These are phyloP conservation scores for Agriopis leucophaearia DNA, from an alignment of 2,888 invertebrate species.

Conservation along the genomic window DNA sequence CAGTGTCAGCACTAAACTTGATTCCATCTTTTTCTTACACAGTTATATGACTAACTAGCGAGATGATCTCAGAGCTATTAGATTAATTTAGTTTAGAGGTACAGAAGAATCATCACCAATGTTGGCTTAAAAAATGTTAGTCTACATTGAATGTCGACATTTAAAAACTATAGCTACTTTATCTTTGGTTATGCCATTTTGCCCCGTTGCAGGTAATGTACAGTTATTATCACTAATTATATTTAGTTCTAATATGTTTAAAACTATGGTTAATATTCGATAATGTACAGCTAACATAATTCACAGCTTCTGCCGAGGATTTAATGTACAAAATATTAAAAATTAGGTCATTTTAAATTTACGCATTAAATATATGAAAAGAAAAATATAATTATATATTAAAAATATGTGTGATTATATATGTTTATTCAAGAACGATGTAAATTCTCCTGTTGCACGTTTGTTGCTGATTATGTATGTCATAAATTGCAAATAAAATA, in stretches of 20 bases:
- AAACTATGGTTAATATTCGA: slow-evolving; percentile 29
- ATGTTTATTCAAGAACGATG: background rate
- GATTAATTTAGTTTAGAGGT: background rate
- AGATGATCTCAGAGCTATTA: background rate
- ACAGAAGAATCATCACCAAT: background rate
- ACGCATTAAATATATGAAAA: background rate
- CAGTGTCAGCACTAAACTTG: background rate
- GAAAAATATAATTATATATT: background rate
- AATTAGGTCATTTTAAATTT: slow-evolving; percentile 24
- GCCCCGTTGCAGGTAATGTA: slow-evolving; percentile 34
- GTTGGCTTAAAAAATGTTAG: background rate
- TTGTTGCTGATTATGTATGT: background rate
- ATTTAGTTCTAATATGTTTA: slow-evolving; percentile 8
- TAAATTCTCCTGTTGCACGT: background rate
- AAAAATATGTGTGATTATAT: background rate
- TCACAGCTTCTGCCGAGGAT: slow-evolving; percentile 55
- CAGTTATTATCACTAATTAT: slow-evolving; percentile 30
- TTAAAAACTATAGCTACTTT: slow-evolving; percentile 19
- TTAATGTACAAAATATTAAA: slow-evolving; percentile 36
- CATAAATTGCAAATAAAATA: background rate
- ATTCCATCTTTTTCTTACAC: background rate
- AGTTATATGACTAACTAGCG: background rate
- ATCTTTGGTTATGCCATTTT: slow-evolving; percentile 38
- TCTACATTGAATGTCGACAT: slow-evolving; percentile 35
- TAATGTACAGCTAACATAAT: slow-evolving; percentile 59